Conservation (phyloP, 2,888 invertebrate species). For the Sinopyrophorus schimmeli region DNA sequence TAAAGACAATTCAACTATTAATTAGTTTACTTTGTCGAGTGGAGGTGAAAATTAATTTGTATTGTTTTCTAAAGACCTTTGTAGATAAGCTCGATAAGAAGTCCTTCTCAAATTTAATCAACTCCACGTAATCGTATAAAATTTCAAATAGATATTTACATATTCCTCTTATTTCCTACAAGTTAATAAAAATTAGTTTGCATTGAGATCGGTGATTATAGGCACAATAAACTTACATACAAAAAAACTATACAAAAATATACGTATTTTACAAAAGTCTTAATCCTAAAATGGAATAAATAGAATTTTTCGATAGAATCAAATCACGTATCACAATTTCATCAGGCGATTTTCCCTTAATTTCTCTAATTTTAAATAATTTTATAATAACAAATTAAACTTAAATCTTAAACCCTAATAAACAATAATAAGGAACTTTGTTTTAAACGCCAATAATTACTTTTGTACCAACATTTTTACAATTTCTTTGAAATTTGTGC, state of each 20-base stretch:
- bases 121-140: no score
- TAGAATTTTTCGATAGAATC: conserved; percentile 26
- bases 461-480: conserved; percentile 10
- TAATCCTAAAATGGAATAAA: conserved; percentile 22
- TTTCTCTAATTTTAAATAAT: not conserved
- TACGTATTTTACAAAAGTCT: conserved; percentile 13
- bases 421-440: conserved; percentile 16
- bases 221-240: no score
- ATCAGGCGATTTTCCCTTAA: conserved; percentile 19
- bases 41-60: no score
- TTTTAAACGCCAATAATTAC: conserved; percentile 12
- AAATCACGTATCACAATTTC: conserved; percentile 28
- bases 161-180: not conserved
- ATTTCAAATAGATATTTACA: no score
- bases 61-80: no score
- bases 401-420: conserved; percentile 1
- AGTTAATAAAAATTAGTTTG: conserved; percentile 1
- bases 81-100: no score
- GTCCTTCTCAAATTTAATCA: no score
- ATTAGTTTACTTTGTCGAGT: no score
- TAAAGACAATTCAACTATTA: no score
- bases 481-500: not conserved
- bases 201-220: conserved; percentile 10
- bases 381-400: not conserved
- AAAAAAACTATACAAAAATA: no score